Evolutionary conservation across 2,113 vertebrate genomes (phyloP), one percentile per base, ranked within the genome.

Genomic region (Etheostoma spectabile): DNA sequence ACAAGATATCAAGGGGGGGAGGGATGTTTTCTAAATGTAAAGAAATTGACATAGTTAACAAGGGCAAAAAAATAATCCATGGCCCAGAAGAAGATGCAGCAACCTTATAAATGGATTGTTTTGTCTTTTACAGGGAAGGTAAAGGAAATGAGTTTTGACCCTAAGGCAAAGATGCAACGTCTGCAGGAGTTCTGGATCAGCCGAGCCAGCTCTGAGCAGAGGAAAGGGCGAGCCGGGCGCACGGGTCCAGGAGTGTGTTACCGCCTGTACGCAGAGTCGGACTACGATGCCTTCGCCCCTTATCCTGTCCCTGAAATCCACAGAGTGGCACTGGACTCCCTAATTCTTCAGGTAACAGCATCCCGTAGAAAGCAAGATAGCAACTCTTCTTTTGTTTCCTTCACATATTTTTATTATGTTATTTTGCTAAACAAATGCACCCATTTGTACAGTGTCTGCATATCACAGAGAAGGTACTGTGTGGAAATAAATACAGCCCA

Each of bases 161-260:
- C 97, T 0, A 97, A 97, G 80, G 96, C 95, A 24, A 98, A 98
- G 57, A 96, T 99, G 83, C 98, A 97, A 69, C 95, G 97, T 3
- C 95, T 99, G 10, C 97, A 98, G 91, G 98, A 99, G 85, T 99
- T 98, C 93, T 99, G 97, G 98, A 98, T 99, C 92, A 99, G 98
- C 83, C 94, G 95, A 52, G 98, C 98, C 22, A 99, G 98, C 0
- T 96, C 97, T 0, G 98, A 98, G 95, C 98, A 99, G 93, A 95
- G 97, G 5, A 98, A 98, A 90, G 98, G 98, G 3, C 95, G 97
- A 0, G 97, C 98, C 0, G 98, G 98, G 3, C 94, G 98, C 7
- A 98, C 97, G 0, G 97, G 97, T 0, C 98, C 98, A 0, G 98
- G 98, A 0, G 95, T 98, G 35, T 99, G 97, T 88, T 99, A 96